These are phyloP conservation scores for Axis porcinus DNA, from an alignment of 2,113 vertebrate species.

Conservation along the genomic window DNA sequence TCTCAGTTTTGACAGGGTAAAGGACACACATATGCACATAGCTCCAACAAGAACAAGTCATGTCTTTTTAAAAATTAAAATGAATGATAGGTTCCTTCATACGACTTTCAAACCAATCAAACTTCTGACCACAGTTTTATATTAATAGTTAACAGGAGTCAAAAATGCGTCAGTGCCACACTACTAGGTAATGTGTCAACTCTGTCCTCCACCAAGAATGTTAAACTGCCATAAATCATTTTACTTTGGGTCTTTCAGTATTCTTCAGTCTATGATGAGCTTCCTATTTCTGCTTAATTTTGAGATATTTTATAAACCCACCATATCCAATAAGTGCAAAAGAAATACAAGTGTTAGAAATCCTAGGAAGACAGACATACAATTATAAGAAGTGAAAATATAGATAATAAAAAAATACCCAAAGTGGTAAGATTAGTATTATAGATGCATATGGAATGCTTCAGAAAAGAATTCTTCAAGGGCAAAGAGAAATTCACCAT, in stretches of 20 bases:
- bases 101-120: constrained; percentile 10
- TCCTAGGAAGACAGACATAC: not conserved
- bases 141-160: not conserved
- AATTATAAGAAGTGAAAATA: constrained; percentile 13
- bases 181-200: not conserved
- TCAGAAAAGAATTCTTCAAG: not conserved
- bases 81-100: not conserved
- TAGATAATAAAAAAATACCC: not conserved
- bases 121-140: not conserved
- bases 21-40: not conserved
- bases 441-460: not conserved
- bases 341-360: not conserved
- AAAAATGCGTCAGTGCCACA: not conserved
- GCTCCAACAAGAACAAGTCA: not conserved
- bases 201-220: not conserved
- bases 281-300: not conserved
- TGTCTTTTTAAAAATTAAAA: not conserved
- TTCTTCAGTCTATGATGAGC: not conserved
- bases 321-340: not conserved
- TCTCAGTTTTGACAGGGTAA: not conserved
- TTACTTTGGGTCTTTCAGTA: not conserved
- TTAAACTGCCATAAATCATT: not conserved
- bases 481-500: not conserved
- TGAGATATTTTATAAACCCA: not conserved
- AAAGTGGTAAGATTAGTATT: not conserved